Evolutionary conservation across 2,113 vertebrate species (phyloP).

Genomic region (Cyanoramphus novaezelandiae): DNA sequence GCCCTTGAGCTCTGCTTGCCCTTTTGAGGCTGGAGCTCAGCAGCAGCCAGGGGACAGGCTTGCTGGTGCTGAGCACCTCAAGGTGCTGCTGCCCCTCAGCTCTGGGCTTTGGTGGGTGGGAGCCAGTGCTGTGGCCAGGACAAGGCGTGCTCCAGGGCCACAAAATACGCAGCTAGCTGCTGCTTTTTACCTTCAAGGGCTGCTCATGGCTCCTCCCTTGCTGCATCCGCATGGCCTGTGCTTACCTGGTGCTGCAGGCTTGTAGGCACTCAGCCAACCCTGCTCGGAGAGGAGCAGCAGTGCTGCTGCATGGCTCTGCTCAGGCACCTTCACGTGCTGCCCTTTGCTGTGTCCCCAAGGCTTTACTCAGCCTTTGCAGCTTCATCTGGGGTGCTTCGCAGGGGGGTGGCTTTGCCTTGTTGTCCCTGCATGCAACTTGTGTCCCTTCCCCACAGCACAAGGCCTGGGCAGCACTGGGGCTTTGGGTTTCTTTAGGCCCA

Average conservation of each 20-base stretch:
- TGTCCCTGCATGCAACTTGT: neutral
- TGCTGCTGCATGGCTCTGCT: neutral
- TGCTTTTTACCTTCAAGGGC: neutral
- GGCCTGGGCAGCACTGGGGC: rapidly evolving
- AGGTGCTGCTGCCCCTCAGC: neutral
- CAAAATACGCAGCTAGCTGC: neutral
- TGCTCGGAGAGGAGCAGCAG: rapidly evolving
- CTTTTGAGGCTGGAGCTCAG: neutral
- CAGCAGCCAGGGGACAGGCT: neutral
- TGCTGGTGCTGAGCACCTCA: neutral
- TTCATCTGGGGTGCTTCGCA: neutral
- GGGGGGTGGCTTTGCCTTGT: neutral
- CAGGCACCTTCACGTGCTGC: neutral
- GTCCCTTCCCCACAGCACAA: neutral
- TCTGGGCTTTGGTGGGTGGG: neutral
- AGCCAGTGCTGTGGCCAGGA: neutral
- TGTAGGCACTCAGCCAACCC: rapidly evolving
- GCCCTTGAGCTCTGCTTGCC: neutral
- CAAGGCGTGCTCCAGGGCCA: neutral
- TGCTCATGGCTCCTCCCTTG: neutral
- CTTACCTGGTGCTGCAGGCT: neutral
- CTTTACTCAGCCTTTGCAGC: neutral
- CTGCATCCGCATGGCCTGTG: rapidly evolving
- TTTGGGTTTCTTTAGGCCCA: neutral
- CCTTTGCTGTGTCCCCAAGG: neutral